Base-by-base conservation (phyloP, 2,888 invertebrate genomes). In the Clunio marinus region DNA sequence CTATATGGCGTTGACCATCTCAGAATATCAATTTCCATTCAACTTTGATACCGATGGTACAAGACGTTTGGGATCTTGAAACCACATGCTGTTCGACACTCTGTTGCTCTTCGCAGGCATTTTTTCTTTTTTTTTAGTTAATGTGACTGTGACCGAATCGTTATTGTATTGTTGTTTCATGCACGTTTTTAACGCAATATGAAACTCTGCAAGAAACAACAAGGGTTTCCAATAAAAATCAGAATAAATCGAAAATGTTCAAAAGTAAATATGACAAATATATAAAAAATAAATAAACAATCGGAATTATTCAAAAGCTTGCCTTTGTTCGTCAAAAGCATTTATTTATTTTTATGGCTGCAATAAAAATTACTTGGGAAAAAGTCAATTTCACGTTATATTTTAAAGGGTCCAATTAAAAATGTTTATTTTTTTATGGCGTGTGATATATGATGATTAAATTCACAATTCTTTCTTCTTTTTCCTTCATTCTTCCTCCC, bases 61-160 rank as follows among this genome's bases (percentile, higher is more conserved):
- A 22, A 15, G 20, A 13, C 10, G 35, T 8, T 25, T 58, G 28
- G 58, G 27, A 17, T 8, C 25, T 4, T 35, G n/a, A 8, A 24
- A 35, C 59, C 59, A 59, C 59, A 59, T 59, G 59, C 59, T 59
- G 59, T 59, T 59, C 28, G 27, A 35, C 57, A 57, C 59, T 59
- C 59, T 59, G 59, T 59, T 59, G 59, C 59, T 59, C 59, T 22
- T 35, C 59, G 1, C 51, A 22, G 51, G 4, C 41, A 3, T 20
- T 5, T 57, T 27, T 45, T 55, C n/a, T 57, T 57, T 8, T 22
- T 57, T n/a, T 57, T 8, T 24, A 10, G 3, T 57, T 57, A 57
- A 57, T 57, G 57, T 57, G 57, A 13, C 51, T n/a, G 17, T 22
- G 51, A 5, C 51, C 51, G 51, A 2, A 27, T n/a, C 57, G 57